phyloP scores from a whole-genome alignment of 2,797 vertebrate genomes.

The Microcaecilia unicolor region DNA sequence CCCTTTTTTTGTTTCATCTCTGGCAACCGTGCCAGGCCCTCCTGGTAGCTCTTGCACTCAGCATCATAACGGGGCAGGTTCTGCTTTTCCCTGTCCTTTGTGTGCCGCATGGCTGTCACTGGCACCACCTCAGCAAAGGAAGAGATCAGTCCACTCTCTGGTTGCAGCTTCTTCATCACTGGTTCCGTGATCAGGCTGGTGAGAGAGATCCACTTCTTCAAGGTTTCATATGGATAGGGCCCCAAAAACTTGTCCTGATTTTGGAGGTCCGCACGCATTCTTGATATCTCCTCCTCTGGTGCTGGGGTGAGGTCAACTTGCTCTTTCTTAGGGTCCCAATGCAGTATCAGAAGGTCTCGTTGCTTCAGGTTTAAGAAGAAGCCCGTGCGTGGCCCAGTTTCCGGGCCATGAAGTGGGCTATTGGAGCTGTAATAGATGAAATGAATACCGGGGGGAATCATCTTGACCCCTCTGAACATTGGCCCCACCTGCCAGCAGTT shows the following conservation, averaged over 20 bases:
- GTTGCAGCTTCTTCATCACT: slow-evolving; percentile 63
- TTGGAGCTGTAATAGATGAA: slow-evolving; percentile 81
- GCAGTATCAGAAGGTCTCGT: slow-evolving; percentile 64
- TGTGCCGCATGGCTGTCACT: slow-evolving; percentile 59
- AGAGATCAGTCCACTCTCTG: slow-evolving; percentile 71
- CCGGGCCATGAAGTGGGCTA: slow-evolving; percentile 44
- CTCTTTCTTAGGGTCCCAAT: slow-evolving; percentile 70
- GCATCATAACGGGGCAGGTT: slow-evolving; percentile 64
- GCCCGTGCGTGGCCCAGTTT: slow-evolving; percentile 75
- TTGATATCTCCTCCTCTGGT: slow-evolving; percentile 59
- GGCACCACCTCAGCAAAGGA: slow-evolving; percentile 85
- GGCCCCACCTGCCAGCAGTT: slow-evolving; percentile 87
- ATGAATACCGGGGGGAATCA: slow-evolving; percentile 92
- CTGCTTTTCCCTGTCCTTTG: slow-evolving; percentile 68
- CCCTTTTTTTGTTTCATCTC: slow-evolving; percentile 78
- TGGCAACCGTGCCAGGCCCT: slow-evolving; percentile 81
- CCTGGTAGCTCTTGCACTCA: slow-evolving; percentile 80
- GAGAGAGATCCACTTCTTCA: slow-evolving; percentile 91
- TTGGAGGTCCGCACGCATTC: slow-evolving; percentile 53
- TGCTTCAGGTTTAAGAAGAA: slow-evolving; percentile 74
- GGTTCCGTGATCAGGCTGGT: slow-evolving; percentile 70
- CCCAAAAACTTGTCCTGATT: slow-evolving; percentile 80
- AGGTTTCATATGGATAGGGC: slow-evolving; percentile 79
- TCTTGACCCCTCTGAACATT: slow-evolving; percentile 85
- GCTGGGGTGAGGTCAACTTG: slow-evolving; percentile 65